phyloP scores from a whole-genome alignment of 2,113 vertebrate species.

The Agelaius phoeniceus region DNA sequence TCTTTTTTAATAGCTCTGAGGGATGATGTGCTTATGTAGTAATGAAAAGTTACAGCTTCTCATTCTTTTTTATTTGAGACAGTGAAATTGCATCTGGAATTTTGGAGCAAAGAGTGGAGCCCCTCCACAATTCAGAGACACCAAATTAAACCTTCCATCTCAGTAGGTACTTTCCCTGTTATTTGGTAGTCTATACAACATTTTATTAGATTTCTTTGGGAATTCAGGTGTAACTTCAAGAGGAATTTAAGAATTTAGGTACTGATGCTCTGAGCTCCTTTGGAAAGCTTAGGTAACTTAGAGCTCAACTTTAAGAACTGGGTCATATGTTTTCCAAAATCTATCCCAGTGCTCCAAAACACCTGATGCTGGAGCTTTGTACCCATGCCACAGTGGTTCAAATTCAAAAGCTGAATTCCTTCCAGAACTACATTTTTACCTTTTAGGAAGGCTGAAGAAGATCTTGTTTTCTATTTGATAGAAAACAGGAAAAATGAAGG shows the following conservation, averaged over 20 bases:
- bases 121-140: neutral
- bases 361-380: neutral
- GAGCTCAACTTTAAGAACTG: neutral
- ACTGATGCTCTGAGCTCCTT: neutral
- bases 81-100: conserved; percentile 32
- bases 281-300: neutral
- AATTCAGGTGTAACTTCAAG: neutral
- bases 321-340: neutral
- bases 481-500: neutral
- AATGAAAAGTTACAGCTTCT: conserved; percentile 41
- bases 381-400: neutral
- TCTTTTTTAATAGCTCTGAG: conserved; percentile 8
- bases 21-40: neutral
- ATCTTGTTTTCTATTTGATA: neutral
- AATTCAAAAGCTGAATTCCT: neutral
- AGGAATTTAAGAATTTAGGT: neutral
- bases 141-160: neutral
- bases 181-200: neutral
- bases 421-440: neutral
- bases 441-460: neutral
- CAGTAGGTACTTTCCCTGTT: neutral
- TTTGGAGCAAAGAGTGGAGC: neutral
- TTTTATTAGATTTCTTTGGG: neutral
- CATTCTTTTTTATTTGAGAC: conserved; percentile 11
- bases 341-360: neutral